Evolutionary conservation across 2,113 vertebrate species (phyloP).

Genomic region (Orycteropus afer): DNA sequence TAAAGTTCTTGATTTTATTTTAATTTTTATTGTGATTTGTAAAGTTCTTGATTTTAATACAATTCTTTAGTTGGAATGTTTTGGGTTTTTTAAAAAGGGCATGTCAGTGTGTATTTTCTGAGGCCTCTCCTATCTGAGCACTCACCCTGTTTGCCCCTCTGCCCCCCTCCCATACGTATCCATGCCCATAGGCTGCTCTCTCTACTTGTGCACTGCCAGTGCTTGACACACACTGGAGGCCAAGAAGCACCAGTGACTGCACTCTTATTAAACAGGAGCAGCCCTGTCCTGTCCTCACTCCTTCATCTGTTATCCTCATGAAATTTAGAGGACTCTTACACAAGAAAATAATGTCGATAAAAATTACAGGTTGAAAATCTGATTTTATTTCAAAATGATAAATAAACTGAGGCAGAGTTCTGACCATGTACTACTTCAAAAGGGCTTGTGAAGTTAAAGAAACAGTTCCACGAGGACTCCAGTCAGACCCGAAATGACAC

Average conservation of each 20-base stretch:
- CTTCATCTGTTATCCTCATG: conserved; percentile 13
- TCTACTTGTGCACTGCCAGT: not conserved
- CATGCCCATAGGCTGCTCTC: not conserved
- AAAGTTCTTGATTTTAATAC: not conserved
- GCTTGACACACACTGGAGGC: not conserved
- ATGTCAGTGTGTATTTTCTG: not conserved
- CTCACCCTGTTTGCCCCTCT: not conserved
- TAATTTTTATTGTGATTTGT: too few relatives aligned
- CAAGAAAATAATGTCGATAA: conserved; percentile 63
- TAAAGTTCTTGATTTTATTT: not conserved
- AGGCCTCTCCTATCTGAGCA: not conserved
- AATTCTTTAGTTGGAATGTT: not conserved
- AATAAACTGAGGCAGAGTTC: conserved; percentile 84
- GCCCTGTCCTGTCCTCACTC: not conserved
- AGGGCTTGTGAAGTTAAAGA: conserved; percentile 73
- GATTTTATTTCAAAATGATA: conserved; percentile 86
- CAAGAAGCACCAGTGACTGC: not conserved
- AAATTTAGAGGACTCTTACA: conserved; percentile 45
- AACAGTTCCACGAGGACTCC: conserved; percentile 79
- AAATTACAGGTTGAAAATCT: conserved; percentile 67
- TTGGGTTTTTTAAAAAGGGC: not conserved
- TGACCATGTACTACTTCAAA: conserved; percentile 76
- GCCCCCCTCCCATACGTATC: not conserved
- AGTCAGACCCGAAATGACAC: conserved; percentile 78
- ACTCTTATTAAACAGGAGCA: not conserved